These are phyloP conservation scores for Sinosuthora webbiana DNA, from an alignment of 2,113 vertebrate genomes.

Conservation along the genomic window DNA sequence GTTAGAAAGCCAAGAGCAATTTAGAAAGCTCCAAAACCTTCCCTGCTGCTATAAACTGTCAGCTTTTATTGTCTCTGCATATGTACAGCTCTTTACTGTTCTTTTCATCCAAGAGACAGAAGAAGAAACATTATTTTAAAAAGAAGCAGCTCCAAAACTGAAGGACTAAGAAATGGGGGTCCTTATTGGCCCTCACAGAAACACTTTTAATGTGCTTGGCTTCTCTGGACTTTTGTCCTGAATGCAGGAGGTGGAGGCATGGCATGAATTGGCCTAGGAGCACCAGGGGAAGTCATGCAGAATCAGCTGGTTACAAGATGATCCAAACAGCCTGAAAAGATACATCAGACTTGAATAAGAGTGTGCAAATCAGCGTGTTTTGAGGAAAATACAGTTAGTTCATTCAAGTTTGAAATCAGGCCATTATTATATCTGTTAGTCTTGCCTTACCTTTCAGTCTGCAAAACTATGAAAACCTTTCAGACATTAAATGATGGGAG, in stretches of 20 bases:
- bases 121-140: not conserved
- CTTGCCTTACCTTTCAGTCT: not conserved
- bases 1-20: not conserved
- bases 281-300: not conserved
- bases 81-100: not conserved
- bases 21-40: not conserved
- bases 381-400: not conserved
- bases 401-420: not conserved
- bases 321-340: not conserved
- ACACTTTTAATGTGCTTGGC: not conserved
- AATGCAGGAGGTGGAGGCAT: not conserved
- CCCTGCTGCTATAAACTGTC: not conserved
- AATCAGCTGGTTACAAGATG: rapidly evolving
- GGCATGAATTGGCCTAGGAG: not conserved
- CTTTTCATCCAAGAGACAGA: not conserved
- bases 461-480: not conserved
- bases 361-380: not conserved
- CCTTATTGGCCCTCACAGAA: not conserved
- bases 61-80: not conserved
- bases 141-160: not conserved
- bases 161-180: not conserved
- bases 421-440: not conserved
- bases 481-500: not conserved
- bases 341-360: not conserved
- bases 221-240: not conserved